Percentiles rank a stretch among this genome's conserved stretches.
Conservation (phyloP, 2,888 invertebrate genomes). For the Pristionchus fissidentatus region DNA sequence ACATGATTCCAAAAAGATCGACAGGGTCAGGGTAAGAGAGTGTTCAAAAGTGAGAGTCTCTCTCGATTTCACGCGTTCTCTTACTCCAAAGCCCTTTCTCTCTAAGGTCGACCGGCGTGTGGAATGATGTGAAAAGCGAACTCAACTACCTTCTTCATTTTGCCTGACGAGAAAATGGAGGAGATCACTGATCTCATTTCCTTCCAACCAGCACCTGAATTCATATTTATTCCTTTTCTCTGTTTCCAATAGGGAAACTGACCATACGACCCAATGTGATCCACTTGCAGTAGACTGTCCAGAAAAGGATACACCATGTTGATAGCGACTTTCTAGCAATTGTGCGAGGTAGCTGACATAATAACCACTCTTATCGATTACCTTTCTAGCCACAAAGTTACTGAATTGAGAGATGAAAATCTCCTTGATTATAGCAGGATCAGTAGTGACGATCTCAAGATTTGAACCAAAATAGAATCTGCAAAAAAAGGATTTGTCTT, state of each 20-base stretch:
- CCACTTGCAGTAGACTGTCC: constrained; percentile 46
- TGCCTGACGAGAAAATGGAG: constrained; percentile 83
- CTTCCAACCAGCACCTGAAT: constrained; percentile 80
- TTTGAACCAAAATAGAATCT: constrained; percentile 61
- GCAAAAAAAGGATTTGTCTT: not conserved
- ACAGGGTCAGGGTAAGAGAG: no score
- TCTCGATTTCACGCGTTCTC: no score
- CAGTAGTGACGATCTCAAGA: constrained; percentile 56
- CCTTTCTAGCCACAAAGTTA: constrained; percentile 65
- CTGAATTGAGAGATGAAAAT: constrained; percentile 67
- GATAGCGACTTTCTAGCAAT: constrained; percentile 13
- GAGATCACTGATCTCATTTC: constrained; percentile 81
- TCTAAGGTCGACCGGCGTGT: no score
- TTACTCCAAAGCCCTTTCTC: no score
- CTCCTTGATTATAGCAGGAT: constrained; percentile 65
- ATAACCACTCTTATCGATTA: no score
- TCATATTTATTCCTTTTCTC: not conserved
- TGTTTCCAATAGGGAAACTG: not conserved
- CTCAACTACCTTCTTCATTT: constrained; percentile 80
- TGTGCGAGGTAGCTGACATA: not conserved
- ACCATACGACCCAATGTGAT: constrained; percentile 39
- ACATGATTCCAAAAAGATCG: no score
- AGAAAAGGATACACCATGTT: constrained; percentile 40
- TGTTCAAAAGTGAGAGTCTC: no score
- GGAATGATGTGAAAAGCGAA: not conserved